Evolutionary conservation across 2,797 vertebrate species (phyloP).

Genomic region (Melanotaenia trifasciata): DNA sequence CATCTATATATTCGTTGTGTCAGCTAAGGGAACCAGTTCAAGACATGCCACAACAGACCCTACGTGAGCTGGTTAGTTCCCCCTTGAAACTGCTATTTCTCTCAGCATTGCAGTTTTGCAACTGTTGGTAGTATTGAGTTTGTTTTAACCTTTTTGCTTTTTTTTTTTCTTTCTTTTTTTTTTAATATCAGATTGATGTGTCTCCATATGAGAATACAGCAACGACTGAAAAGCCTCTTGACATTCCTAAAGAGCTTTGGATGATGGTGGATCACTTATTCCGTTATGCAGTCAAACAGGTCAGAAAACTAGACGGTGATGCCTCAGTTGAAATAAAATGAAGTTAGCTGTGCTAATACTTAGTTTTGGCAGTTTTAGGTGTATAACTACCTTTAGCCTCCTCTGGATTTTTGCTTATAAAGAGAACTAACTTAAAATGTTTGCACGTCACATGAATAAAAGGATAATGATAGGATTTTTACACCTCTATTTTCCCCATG

Average conservation of each 20-base stretch:
- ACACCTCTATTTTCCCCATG: too few relatives aligned
- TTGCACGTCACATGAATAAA: too few relatives aligned
- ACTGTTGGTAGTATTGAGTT: background rate
- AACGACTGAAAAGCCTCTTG: conserved; percentile 85
- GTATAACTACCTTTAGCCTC: conserved; percentile 7
- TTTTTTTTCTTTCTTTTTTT: conserved; percentile 40
- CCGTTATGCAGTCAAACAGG: conserved; percentile 91
- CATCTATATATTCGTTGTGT: conserved; percentile 88
- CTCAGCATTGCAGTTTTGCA: background rate
- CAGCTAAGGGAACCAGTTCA: conserved; percentile 91
- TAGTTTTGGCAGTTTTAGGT: background rate
- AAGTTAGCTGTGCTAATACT: background rate
- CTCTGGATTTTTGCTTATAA: background rate
- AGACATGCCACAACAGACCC: conserved; percentile 86
- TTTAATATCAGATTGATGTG: conserved; percentile 78
- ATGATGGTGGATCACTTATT: conserved; percentile 97
- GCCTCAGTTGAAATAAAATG: conserved; percentile 1
- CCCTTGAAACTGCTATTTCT: conserved; percentile 22
- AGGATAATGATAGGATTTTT: too few relatives aligned
- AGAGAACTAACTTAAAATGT: background rate
- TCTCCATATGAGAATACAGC: conserved; percentile 62
- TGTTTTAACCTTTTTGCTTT: conserved; percentile 18
- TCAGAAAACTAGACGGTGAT: conserved; percentile 59
- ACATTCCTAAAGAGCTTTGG: conserved; percentile 96
- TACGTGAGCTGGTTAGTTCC: conserved; percentile 86